Percentiles rank a stretch among this genome's conserved stretches.
Evolutionary conservation across 2,888 invertebrate genomes (phyloP).

Genomic region (Oxycera nigricornis): DNA sequence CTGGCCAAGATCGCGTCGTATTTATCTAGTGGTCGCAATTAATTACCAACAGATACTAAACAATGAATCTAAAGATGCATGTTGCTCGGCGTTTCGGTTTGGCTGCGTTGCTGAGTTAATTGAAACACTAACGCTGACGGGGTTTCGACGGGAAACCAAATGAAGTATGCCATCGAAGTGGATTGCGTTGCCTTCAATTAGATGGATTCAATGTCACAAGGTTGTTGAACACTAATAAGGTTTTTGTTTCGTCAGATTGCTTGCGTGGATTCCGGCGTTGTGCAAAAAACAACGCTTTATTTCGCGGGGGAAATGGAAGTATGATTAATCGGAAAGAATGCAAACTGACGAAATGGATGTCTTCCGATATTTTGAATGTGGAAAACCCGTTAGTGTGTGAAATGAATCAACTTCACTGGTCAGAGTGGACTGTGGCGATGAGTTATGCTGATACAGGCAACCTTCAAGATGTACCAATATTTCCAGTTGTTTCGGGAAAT

Average conservation of each 20-base stretch:
- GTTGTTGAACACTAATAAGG: constrained; percentile 3
- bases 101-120: background rate
- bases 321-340: background rate
- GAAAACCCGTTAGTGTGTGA: no score
- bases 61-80: background rate
- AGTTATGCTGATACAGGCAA: no score
- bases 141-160: background rate
- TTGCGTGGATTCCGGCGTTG: background rate
- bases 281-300: background rate
- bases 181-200: background rate
- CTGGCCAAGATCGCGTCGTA: constrained; percentile 5
- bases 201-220: constrained; percentile 20
- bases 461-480: no score
- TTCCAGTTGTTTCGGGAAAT: no score
- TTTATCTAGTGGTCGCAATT: background rate
- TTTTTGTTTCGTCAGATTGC: background rate
- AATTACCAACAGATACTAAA: background rate
- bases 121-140: background rate
- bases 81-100: background rate
- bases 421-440: no score
- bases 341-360: background rate
- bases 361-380: no score
- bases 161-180: background rate
- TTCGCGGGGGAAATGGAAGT: background rate
- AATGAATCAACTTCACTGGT: no score